Base-by-base conservation (phyloP, 1,140 invertebrate genomes). In the Cheumatopsyche charites region DNA sequence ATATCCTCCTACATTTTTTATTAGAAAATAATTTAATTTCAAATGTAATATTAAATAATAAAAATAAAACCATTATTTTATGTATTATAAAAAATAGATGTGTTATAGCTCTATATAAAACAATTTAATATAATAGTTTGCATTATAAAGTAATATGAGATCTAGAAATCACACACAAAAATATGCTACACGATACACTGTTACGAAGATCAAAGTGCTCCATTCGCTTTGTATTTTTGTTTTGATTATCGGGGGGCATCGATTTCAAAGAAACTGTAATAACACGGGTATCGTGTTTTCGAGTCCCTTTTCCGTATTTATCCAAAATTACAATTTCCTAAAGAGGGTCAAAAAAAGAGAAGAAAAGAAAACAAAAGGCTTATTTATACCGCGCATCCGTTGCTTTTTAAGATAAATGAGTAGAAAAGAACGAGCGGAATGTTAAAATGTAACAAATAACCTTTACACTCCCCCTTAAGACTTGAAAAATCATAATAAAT, bases 221-320 rank as follows among this genome's bases (percentile, higher is more conserved):
- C 63, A 26, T 26, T 47, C 43, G 63, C 21, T 66, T 66, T 66
- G 43, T 66, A 66, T 66, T 66, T 66, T 66, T 66, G 63, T 66
- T 66, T 66, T 47, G 63, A 66, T 66, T 66, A 66, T 66, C 63
- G 23, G 23, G 41, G 62, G 43, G 66, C 66, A 68, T 68, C 66
- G 66, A 52, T 68, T 68, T 68, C 47, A 68, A 68, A 68, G 66
- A 68, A 55, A 55, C 49, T 68, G 66, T 68, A 68, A 68, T 68
- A 68, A 68, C 66, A 68, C 47, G 45, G 49, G 66, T 68, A 68
- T 68, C 66, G 47, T 26, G 66, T 55, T 36, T 36, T 68, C 66
- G 26, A 43, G 45, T 68, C 26, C 25, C 47, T 68, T 29, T 21
- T 52, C 47, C 23, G 66, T 68, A 45, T 68, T 68, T 68, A 68